phyloP scores from a whole-genome alignment of 2,888 invertebrate species.

The Oithona nana region DNA sequence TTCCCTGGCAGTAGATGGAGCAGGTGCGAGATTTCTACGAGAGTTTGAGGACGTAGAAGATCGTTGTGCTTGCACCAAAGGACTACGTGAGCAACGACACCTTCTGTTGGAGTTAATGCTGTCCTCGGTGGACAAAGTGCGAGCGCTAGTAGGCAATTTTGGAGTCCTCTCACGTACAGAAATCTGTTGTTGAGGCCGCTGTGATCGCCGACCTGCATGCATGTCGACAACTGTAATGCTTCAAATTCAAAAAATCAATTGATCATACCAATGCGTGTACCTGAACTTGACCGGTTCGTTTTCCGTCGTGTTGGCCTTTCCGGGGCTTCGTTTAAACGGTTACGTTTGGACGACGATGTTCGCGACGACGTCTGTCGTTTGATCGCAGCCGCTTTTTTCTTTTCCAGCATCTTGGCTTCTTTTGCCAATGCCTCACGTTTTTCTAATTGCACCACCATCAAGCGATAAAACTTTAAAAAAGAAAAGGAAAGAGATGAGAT shows the following conservation, averaged over 20 bases:
- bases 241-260: too few relatives aligned
- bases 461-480: constrained; percentile 31
- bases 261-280: too few relatives aligned
- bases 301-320: too few relatives aligned
- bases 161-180: background rate
- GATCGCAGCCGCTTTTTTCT: background rate
- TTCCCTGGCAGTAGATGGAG: background rate
- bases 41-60: background rate
- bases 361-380: background rate
- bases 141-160: too few relatives aligned
- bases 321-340: too few relatives aligned
- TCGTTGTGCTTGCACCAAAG: background rate
- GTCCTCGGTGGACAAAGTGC: background rate
- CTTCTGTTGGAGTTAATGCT: background rate
- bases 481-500: background rate
- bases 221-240: too few relatives aligned
- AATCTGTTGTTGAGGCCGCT: background rate
- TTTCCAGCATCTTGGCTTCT: constrained; percentile 4
- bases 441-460: constrained; percentile 49
- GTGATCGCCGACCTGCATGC: background rate
- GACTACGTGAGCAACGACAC: background rate
- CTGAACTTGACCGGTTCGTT: too few relatives aligned
- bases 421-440: constrained; percentile 23
- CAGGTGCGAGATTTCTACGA: background rate
- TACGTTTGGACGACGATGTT: background rate